A percentile compares a stretch with the other conserved stretches of the same genome.
These are phyloP conservation scores for Drosophila nigritarsus DNA, from an alignment of 2,888 invertebrate genomes.

Conservation along the genomic window DNA sequence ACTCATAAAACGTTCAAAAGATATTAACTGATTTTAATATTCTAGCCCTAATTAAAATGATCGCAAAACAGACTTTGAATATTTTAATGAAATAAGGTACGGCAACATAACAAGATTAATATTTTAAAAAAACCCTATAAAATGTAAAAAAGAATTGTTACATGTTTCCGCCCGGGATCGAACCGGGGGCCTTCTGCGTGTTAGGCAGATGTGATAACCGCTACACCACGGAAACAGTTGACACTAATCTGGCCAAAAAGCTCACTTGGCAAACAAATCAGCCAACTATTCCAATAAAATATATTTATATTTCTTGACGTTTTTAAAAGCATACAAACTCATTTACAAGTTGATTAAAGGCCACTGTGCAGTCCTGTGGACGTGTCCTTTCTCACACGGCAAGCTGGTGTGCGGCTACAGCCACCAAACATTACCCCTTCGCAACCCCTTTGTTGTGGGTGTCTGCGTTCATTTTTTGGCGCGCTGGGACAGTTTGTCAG, in stretches of 20 bases:
- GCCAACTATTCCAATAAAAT: constrained; percentile 13
- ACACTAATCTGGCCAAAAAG: not conserved
- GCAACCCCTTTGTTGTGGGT: constrained; percentile 1
- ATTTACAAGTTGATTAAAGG: not conserved
- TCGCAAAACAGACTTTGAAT: not conserved
- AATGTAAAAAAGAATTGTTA: not conserved
- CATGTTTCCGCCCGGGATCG: constrained; percentile 83
- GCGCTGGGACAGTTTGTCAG: constrained; percentile 47
- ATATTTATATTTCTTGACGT: not conserved
- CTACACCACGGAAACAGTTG: constrained; percentile 84
- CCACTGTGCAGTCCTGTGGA: constrained; percentile 45
- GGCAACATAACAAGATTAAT: not conserved
- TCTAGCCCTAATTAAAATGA: not conserved
- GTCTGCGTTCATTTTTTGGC: constrained; percentile 60
- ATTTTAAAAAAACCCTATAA: not conserved
- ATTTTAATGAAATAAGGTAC: not conserved
- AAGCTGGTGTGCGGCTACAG: constrained; percentile 17
- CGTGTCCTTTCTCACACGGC: constrained; percentile 36
- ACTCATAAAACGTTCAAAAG: not conserved
- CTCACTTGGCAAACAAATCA: constrained; percentile 12
- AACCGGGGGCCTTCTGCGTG: constrained; percentile 86
- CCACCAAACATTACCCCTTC: not conserved
- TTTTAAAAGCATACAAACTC: not conserved
- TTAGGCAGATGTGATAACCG: constrained; percentile 85
- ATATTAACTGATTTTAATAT: not conserved